Evolutionary conservation across 2,797 vertebrate genomes (phyloP).

Genomic region (Sebastes umbrosus): DNA sequence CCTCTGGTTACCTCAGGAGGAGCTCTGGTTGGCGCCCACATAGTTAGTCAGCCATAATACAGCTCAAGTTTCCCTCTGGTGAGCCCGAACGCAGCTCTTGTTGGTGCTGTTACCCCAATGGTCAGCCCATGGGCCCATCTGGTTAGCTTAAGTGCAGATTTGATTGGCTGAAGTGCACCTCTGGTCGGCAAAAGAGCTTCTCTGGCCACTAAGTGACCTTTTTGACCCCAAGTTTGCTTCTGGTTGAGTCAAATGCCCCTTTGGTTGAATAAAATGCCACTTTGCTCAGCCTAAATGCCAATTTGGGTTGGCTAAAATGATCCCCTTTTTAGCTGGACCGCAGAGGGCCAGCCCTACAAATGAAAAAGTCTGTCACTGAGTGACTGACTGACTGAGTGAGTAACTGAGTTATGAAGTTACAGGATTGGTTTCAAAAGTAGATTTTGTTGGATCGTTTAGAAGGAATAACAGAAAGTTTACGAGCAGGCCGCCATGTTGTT

Average conservation of each 20-base stretch:
- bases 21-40: neutral
- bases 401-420: too few relatives aligned
- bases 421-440: too few relatives aligned
- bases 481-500: too few relatives aligned
- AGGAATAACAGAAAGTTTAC: too few relatives aligned
- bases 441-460: too few relatives aligned
- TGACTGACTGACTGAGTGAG: too few relatives aligned
- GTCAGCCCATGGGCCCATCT: neutral
- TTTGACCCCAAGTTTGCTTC: neutral
- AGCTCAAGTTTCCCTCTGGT: neutral
- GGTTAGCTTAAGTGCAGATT: neutral
- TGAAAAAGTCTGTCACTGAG: neutral
- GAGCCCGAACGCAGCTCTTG: neutral
- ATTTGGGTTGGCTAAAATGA: neutral
- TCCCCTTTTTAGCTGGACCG: too few relatives aligned
- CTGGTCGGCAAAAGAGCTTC: neutral
- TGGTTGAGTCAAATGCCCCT: neutral
- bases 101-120: neutral
- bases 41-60: neutral
- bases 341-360: neutral
- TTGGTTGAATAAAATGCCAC: neutral
- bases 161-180: neutral
- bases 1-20: neutral
- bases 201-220: neutral
- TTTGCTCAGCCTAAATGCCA: neutral